Evolutionary conservation across 2,888 invertebrate genomes (phyloP).

Genomic region (Bombylius major): DNA sequence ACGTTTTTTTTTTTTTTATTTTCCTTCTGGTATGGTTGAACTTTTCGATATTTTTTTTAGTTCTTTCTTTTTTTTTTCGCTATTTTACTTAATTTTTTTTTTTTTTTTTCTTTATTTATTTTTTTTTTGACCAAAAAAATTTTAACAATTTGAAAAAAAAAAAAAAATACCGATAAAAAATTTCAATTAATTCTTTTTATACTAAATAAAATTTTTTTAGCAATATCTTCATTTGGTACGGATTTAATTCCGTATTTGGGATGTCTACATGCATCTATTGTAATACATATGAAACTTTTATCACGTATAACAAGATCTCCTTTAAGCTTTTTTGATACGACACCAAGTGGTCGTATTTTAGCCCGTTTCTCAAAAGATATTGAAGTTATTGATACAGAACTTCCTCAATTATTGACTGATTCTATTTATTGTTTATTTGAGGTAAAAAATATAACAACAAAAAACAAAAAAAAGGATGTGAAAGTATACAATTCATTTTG

Average conservation of each 20-base stretch:
- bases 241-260: constrained; percentile 57
- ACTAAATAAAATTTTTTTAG: constrained; percentile 40
- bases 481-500: neutral
- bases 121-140: too few species aligned
- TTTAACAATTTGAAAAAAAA: too few species aligned
- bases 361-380: constrained; percentile 42
- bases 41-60: too few species aligned
- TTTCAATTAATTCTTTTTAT: too few species aligned
- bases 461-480: neutral
- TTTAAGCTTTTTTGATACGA: constrained; percentile 47
- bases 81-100: too few species aligned
- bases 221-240: constrained; percentile 50
- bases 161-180: too few species aligned
- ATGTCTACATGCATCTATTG: constrained; percentile 24
- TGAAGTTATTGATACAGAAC: constrained; percentile 33
- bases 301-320: constrained; percentile 40
- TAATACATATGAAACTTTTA: constrained; percentile 37
- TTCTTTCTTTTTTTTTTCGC: too few species aligned
- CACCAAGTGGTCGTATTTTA: constrained; percentile 48
- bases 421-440: constrained; percentile 43
- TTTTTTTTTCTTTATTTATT: too few species aligned
- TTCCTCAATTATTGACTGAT: constrained; percentile 42
- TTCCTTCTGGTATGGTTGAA: too few species aligned
- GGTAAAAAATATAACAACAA: constrained; percentile 31
- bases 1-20: too few species aligned